Percentiles rank a stretch among this genome's conserved stretches.
These are phyloP conservation scores for Andricus curvator DNA, from an alignment of 2,888 invertebrate genomes.

Conservation along the genomic window DNA sequence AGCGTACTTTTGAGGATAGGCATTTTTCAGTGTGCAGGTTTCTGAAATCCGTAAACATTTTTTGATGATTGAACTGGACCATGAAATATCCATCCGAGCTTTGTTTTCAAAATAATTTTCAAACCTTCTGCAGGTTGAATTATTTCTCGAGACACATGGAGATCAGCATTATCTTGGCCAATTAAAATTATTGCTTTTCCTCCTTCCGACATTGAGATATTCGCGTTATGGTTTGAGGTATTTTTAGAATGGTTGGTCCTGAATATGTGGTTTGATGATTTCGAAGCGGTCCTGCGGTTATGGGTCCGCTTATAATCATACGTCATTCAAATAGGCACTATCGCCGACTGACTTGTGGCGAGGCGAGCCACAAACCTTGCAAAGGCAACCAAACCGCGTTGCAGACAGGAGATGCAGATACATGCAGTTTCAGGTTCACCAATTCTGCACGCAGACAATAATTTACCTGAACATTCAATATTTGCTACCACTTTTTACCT, in stretches of 20 bases:
- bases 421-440: neutral
- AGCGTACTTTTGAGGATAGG: too few relatives aligned
- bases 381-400: slow-evolving; percentile 45
- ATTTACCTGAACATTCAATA: slow-evolving; percentile 2
- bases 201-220: too few relatives aligned
- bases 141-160: too few relatives aligned
- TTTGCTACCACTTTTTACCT: neutral
- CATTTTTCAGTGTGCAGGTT: too few relatives aligned
- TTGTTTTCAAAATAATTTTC: too few relatives aligned
- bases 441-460: slow-evolving; percentile 8
- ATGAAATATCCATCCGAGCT: too few relatives aligned
- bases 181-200: too few relatives aligned
- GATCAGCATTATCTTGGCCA: too few relatives aligned
- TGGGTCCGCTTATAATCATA: slow-evolving; percentile 51
- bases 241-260: neutral
- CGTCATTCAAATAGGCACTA: slow-evolving; percentile 51
- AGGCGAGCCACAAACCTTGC: slow-evolving; percentile 53
- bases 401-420: slow-evolving; percentile 34
- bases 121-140: too few relatives aligned
- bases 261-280: slow-evolving; percentile 28
- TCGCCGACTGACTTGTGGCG: slow-evolving; percentile 53
- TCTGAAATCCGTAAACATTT: too few relatives aligned
- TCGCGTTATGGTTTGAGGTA: too few relatives aligned
- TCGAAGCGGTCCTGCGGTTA: slow-evolving; percentile 49
- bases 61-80: too few relatives aligned